Base-by-base conservation (phyloP, 2,797 vertebrate species). In the Rhodeus uyekii region DNA sequence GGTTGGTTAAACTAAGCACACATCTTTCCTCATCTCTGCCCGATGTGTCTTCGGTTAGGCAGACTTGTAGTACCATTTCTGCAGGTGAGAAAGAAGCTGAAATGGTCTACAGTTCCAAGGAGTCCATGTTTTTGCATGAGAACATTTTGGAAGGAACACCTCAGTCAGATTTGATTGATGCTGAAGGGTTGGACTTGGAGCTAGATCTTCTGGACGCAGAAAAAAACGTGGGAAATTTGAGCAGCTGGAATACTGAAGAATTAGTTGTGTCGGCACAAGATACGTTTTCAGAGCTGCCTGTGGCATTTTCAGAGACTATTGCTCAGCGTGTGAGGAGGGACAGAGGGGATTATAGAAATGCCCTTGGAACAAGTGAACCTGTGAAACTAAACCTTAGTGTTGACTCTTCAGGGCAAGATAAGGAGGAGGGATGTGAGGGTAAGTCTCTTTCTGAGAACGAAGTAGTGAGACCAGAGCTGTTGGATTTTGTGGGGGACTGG, bases 401-500 rank as follows among this genome's bases (percentile, higher is more conserved):
- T 61, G 18, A 36, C 9, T 60, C 82, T 65, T 9, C 55, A 58
- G 32, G 8, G 36, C 60, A 64, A 55, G 39, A 29, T 46, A 78
- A 12, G 53, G 65, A 38, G 81, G 80, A 24, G 68, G 64, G 42
- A 68, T 53, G 39, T 63, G 81, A 74, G 42, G 44, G 3, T 4
- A 48, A 8, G 5, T 77, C 86, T 34, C 34, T 48, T 1, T n/a
- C 16, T 13, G 73, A 44, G n/a, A 61, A 80, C 3, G 42, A 18
- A 63, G 76, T 72, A 50, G 84, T 64, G 67, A 92, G 80, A 68
- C 84, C 88, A 9, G 91, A 95, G 71, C 84, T 90, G 29, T 84
- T 96, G 6, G 91, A 93, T 85, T 99, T 98, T 93, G 87, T 94
- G 12, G 97, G 96, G 77, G 97, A 99, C 69, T 99, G 97, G 97